Base-by-base conservation (phyloP, 2,888 invertebrate species). In the Drosophila cyrtoloma region DNA sequence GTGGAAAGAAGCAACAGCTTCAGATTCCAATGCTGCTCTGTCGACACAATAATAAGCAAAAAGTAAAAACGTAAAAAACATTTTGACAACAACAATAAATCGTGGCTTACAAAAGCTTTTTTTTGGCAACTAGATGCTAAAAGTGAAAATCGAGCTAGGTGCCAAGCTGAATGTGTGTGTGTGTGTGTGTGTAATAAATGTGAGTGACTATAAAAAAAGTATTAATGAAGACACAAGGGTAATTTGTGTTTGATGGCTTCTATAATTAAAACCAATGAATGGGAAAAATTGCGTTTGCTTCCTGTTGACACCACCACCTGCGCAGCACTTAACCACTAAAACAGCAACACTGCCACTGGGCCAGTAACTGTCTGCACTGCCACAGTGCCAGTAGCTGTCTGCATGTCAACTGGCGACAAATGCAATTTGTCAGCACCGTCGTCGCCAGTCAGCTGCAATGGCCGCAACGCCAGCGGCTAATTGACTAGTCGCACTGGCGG, bases 241-340 rank as follows among this genome's bases (percentile, higher is more conserved):
- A 89, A 90, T 86, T 87, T 87, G 90, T 75, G 87, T 57, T 79
- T 77, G 89, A 89, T 86, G 89, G 82, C 75, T 89, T 86, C 82
- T 80, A 84, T 89, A 88, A 88, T 90, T 90, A 90, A 88, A 90
- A 77, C 70, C 87, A 90, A 90, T 88, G 87, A 88, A 89, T 86
- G 84, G 74, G 74, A 86, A 84, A 90, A 90, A 86, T 83, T 67
- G 84, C 79, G 70, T 76, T 69, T 80, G 73, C 86, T 82, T 86
- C 78, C 77, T 79, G 69, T 58, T 52, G 50, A 50, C 50, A 39
- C 12, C 42, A 39, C 0, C 30, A 35, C 50, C 57, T 28, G 30
- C 42, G 30, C 55, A 28, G 9, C 47, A 39, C 52, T 28, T 22
- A 51, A 19, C 28, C 5, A 26, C 51, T 0, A 37, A 30, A 32